Conservation (phyloP, 2,797 vertebrate species). For the Simalia tracyae region DNA sequence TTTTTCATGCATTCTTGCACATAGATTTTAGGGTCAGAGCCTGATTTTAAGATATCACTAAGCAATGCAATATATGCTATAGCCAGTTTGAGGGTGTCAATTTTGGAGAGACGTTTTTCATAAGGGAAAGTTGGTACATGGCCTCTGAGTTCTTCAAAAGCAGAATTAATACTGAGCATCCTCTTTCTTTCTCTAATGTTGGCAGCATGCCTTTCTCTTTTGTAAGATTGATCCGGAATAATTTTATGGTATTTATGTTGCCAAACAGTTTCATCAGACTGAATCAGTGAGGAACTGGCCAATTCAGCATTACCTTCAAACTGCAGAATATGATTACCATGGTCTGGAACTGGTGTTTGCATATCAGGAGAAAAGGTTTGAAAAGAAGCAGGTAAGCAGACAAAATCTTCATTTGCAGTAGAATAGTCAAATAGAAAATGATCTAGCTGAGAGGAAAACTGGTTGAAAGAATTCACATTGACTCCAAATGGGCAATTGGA, state of each 20-base stretch:
- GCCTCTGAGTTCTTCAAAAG: slow-evolving; percentile 79
- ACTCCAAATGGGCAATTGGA: slow-evolving; percentile 77
- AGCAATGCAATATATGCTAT: slow-evolving; percentile 83
- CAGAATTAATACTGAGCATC: slow-evolving; percentile 82
- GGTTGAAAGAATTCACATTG: slow-evolving; percentile 64
- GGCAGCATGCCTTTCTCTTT: slow-evolving; percentile 79
- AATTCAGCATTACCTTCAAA: slow-evolving; percentile 67
- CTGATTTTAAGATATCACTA: slow-evolving; percentile 80
- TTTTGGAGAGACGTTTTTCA: slow-evolving; percentile 84
- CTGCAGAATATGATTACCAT: slow-evolving; percentile 64
- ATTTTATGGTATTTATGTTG: slow-evolving; percentile 47
- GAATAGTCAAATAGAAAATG: slow-evolving; percentile 65
- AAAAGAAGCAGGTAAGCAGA: slow-evolving; percentile 66
- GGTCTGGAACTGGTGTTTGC: slow-evolving; percentile 67
- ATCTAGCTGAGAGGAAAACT: slow-evolving; percentile 73
- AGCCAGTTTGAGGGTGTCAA: slow-evolving; percentile 78
- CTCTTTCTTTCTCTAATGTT: slow-evolving; percentile 82
- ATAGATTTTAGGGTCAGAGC: slow-evolving; percentile 77
- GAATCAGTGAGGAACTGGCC: slow-evolving; percentile 68
- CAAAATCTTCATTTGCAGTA: slow-evolving; percentile 60
- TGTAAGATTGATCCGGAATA: slow-evolving; percentile 67
- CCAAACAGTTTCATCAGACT: slow-evolving; percentile 48
- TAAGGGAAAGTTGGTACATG: slow-evolving; percentile 82
- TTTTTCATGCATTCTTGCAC: slow-evolving; percentile 80
- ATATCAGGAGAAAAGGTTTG: slow-evolving; percentile 71